phyloP scores from a whole-genome alignment of 1,140 invertebrate genomes.

The Ectropis grisescens region DNA sequence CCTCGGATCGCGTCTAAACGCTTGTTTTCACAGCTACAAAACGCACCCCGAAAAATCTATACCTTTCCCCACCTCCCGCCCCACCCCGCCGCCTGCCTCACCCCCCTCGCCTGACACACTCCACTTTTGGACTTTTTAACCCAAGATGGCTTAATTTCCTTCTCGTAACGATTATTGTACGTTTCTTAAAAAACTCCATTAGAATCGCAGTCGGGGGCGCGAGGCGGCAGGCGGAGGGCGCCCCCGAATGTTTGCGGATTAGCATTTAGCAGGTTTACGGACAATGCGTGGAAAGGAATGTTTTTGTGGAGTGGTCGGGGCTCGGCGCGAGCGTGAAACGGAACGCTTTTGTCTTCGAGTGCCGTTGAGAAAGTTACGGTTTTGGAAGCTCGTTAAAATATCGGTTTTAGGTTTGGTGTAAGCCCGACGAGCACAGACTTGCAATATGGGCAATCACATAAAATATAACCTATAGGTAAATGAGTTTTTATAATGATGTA shows the following conservation, averaged over 20 bases:
- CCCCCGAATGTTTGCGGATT: constrained; percentile 8
- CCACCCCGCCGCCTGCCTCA: constrained; percentile 5
- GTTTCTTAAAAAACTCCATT: constrained; percentile 44
- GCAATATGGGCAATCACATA: too few species aligned
- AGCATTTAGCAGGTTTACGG: constrained; percentile 15
- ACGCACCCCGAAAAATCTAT: constrained; percentile 39
- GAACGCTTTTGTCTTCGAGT: constrained; percentile 7
- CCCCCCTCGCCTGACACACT: constrained; percentile 10
- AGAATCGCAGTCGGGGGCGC: constrained; percentile 15
- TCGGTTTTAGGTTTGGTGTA: too few species aligned
- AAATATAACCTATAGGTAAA: too few species aligned
- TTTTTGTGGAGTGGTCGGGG: neutral
- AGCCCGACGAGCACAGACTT: too few species aligned
- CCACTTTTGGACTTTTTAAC: constrained; percentile 50
- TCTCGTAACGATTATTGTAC: constrained; percentile 27
- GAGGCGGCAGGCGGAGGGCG: constrained; percentile 7
- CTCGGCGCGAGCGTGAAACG: neutral
- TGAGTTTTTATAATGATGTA: too few species aligned
- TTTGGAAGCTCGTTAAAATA: too few species aligned
- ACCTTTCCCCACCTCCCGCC: constrained; percentile 13
- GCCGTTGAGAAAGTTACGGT: too few species aligned
- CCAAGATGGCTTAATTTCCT: constrained; percentile 56
- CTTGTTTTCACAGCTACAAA: constrained; percentile 23
- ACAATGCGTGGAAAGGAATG: constrained; percentile 4
- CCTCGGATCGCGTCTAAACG: constrained; percentile 13